Conservation (phyloP, 2,113 vertebrate species). For the Zeus faber region DNA sequence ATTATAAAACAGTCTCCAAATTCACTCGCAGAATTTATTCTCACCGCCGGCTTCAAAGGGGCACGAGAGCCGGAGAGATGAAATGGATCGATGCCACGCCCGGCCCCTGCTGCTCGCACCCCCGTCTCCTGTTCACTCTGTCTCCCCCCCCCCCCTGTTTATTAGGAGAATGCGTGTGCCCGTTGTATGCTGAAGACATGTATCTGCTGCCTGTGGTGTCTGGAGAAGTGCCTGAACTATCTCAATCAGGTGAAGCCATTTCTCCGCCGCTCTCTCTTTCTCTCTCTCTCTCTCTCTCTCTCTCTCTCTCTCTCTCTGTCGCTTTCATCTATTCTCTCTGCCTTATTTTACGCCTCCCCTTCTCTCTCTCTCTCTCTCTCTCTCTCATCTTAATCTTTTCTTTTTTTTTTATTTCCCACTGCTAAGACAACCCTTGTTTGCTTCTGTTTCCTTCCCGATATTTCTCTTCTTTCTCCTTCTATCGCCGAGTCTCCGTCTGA, state of each 20-base stretch:
- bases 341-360: neutral
- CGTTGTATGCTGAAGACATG: conserved; percentile 94
- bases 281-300: neutral
- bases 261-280: neutral
- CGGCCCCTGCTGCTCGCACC: too few species aligned
- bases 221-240: conserved; percentile 99
- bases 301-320: neutral
- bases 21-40: too few species aligned
- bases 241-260: conserved; percentile 87
- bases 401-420: too few species aligned
- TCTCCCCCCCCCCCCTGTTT: conserved; percentile 20
- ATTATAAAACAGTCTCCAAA: too few species aligned
- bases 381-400: neutral
- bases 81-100: too few species aligned
- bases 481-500: too few species aligned
- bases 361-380: neutral
- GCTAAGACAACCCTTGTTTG: too few species aligned
- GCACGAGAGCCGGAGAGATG: too few species aligned
- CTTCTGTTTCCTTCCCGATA: neutral
- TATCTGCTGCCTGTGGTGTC: conserved; percentile 99
- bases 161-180: conserved; percentile 92
- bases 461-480: neutral
- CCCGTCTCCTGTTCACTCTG: neutral
- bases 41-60: too few species aligned
- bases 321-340: neutral